Percentiles rank a stretch among this genome's conserved stretches.
phyloP scores from a whole-genome alignment of 2,888 invertebrate species.

The Osmoderma eremita region DNA sequence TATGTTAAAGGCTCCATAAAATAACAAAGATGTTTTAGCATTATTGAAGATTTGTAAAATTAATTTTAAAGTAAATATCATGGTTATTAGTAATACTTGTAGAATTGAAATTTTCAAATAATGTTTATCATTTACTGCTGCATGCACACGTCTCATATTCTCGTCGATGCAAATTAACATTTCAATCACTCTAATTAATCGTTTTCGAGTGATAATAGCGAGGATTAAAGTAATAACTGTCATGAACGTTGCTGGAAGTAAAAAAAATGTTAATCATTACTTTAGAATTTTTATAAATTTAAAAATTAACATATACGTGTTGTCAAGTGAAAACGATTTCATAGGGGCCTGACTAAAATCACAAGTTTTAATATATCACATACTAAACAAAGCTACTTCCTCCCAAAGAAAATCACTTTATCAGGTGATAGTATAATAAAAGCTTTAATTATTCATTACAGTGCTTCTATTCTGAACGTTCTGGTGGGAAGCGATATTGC shows the following conservation, averaged over 20 bases:
- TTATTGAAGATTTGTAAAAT: slow-evolving; percentile 45
- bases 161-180: slow-evolving; percentile 25
- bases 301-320: no score
- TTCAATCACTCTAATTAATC: slow-evolving; percentile 42
- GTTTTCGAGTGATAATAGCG: slow-evolving; percentile 44
- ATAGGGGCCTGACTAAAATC: no score
- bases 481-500: no score
- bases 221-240: slow-evolving; percentile 44
- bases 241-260: slow-evolving; percentile 43
- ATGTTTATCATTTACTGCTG: slow-evolving; percentile 38
- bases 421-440: no score
- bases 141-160: slow-evolving; percentile 39
- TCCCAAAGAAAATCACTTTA: no score
- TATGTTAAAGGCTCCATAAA: slow-evolving; percentile 48
- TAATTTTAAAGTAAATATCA: slow-evolving; percentile 44
- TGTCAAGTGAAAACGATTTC: no score
- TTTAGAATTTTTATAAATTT: no score
- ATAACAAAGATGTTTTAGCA: slow-evolving; percentile 39
- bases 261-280: not conserved
- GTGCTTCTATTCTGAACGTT: no score
- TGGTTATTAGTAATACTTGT: slow-evolving; percentile 44
- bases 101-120: slow-evolving; percentile 43
- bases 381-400: no score
- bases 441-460: no score
- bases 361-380: no score